phyloP scores from a whole-genome alignment of 2,797 vertebrate species.

The Gadopsis marmoratus region DNA sequence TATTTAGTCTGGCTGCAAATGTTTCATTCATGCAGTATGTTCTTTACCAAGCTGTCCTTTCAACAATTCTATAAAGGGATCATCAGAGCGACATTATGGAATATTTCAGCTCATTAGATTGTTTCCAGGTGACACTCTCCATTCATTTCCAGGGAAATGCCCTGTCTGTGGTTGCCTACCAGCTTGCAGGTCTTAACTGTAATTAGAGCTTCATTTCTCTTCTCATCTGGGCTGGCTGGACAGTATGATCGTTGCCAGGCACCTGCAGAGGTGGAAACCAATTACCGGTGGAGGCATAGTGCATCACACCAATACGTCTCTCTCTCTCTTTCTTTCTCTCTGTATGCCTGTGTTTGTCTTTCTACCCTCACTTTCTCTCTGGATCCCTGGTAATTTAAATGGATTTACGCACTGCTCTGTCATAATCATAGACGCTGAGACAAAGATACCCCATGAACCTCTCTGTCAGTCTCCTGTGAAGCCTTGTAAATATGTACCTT shows the following conservation, averaged over 20 bases:
- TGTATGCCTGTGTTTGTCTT: slow-evolving; percentile 36
- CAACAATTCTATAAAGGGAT: not conserved
- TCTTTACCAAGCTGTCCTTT: not conserved
- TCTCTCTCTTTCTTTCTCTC: not conserved
- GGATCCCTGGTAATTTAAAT: slow-evolving; percentile 23
- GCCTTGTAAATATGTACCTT: fast-evolving
- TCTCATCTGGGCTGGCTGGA: slow-evolving; percentile 59
- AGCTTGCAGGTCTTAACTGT: slow-evolving; percentile 56
- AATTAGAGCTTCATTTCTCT: slow-evolving; percentile 78
- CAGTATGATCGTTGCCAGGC: slow-evolving; percentile 79
- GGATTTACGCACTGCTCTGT: slow-evolving; percentile 1
- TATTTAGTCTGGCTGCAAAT: not conserved
- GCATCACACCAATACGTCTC: slow-evolving; percentile 48
- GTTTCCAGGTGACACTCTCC: slow-evolving; percentile 57
- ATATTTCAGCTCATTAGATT: slow-evolving; percentile 38
- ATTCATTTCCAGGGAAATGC: slow-evolving; percentile 45
- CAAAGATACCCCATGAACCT: slow-evolving; percentile 4
- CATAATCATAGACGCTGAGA: slow-evolving; percentile 4
- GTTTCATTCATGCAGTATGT: not conserved
- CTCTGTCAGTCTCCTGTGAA: slow-evolving; percentile 15
- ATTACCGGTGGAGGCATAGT: slow-evolving; percentile 66
- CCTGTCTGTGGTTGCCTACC: slow-evolving; percentile 32
- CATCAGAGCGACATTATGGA: not conserved
- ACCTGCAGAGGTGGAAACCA: slow-evolving; percentile 74
- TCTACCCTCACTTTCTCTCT: slow-evolving; percentile 8